Evolutionary conservation across 53 echinoderm and acorn worm species (phyloP).

Genomic region (Paracentrotus lividus): DNA sequence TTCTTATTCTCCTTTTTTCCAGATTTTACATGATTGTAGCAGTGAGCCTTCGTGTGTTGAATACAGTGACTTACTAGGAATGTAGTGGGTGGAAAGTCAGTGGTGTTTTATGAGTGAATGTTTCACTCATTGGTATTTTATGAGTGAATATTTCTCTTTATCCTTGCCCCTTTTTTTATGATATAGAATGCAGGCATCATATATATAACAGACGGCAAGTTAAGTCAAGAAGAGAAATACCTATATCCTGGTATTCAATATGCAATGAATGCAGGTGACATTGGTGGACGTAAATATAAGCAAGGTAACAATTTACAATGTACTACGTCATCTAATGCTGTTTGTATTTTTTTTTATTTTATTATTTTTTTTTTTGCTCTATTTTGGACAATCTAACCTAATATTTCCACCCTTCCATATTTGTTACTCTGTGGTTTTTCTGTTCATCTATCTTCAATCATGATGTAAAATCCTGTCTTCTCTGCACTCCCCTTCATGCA

Average conservation of each 20-base stretch:
- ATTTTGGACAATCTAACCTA: not conserved
- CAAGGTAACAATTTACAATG: not conserved
- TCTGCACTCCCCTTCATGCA: not conserved
- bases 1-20: not conserved
- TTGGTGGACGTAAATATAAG: not conserved
- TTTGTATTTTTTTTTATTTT: too few relatives aligned
- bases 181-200: slow-evolving; percentile 43
- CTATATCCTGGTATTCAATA: not conserved
- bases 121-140: not conserved
- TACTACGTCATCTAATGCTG: too few relatives aligned
- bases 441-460: not conserved
- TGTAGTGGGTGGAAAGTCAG: not conserved
- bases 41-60: not conserved
- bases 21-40: not conserved
- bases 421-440: not conserved
- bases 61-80: not conserved
- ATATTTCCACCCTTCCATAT: not conserved
- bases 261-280: not conserved
- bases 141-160: too few relatives aligned
- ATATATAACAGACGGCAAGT: slow-evolving; percentile 27
- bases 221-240: not conserved
- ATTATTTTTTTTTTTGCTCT: not conserved
- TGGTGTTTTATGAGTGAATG: not conserved
- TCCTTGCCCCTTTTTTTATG: not conserved
- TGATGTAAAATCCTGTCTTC: not conserved